Evolutionary conservation across 92 coral and sea anemone species (phyloP).

Genomic region (Heliopora coerulea): DNA sequence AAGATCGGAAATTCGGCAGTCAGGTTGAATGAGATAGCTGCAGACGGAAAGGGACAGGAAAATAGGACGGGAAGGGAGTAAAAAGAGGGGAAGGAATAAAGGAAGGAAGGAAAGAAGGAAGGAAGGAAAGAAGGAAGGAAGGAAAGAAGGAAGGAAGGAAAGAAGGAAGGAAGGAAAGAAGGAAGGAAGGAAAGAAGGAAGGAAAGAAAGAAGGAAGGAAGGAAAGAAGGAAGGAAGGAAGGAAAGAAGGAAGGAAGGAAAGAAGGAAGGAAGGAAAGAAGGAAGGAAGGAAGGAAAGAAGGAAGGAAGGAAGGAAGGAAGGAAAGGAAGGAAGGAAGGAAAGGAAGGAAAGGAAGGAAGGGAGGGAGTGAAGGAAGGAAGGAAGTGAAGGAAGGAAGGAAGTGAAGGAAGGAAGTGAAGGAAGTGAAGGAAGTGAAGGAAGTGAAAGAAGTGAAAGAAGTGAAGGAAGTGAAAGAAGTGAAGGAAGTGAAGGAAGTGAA

Average conservation of each 20-base stretch:
- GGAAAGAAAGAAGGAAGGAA: neutral
- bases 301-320: neutral
- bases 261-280: neutral
- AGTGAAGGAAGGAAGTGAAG: neutral
- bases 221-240: neutral
- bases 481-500: neutral
- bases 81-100: neutral
- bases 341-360: neutral
- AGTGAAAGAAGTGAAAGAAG: neutral
- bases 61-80: neutral
- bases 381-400: conserved; percentile 1
- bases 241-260: neutral
- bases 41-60: neutral
- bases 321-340: neutral
- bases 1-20: too few relatives aligned
- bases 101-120: too few relatives aligned
- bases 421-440: neutral
- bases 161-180: neutral
- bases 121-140: too few relatives aligned
- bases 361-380: neutral
- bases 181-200: neutral
- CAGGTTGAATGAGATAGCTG: too few relatives aligned
- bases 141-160: too few relatives aligned
- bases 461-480: neutral
- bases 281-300: neutral